These are phyloP conservation scores for Poecilia latipinna DNA, from an alignment of 2,113 vertebrate genomes.

Conservation along the genomic window DNA sequence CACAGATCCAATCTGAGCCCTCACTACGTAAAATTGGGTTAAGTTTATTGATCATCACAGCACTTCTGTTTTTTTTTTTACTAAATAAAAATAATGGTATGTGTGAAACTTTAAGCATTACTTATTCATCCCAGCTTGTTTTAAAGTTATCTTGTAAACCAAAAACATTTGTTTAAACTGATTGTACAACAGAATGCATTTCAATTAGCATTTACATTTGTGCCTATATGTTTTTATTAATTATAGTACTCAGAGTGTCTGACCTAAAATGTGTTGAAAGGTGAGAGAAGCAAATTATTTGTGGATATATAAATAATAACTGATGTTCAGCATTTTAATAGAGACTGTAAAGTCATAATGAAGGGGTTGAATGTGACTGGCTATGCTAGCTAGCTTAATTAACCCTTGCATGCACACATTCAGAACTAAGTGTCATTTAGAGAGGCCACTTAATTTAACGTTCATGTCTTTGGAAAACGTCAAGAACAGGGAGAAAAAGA, in stretches of 20 bases:
- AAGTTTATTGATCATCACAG: no score
- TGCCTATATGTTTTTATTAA: no score
- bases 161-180: not conserved
- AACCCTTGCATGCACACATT: not conserved
- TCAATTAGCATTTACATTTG: no score
- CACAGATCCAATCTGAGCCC: no score
- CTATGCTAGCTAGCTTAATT: not conserved
- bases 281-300: not conserved
- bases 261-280: not conserved
- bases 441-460: no score
- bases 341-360: not conserved
- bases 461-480: no score
- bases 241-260: no score
- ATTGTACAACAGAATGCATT: no score
- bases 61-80: not conserved
- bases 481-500: no score
- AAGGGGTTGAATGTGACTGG: not conserved
- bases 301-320: no score
- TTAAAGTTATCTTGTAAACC: not conserved
- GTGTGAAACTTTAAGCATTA: not conserved
- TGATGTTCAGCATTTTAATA: not conserved
- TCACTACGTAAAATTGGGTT: no score
- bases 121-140: not conserved
- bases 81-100: not conserved
- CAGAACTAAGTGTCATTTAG: not conserved